Evolutionary conservation across 2,888 invertebrate species (phyloP).

Genomic region (Drosophila pullipes): DNA sequence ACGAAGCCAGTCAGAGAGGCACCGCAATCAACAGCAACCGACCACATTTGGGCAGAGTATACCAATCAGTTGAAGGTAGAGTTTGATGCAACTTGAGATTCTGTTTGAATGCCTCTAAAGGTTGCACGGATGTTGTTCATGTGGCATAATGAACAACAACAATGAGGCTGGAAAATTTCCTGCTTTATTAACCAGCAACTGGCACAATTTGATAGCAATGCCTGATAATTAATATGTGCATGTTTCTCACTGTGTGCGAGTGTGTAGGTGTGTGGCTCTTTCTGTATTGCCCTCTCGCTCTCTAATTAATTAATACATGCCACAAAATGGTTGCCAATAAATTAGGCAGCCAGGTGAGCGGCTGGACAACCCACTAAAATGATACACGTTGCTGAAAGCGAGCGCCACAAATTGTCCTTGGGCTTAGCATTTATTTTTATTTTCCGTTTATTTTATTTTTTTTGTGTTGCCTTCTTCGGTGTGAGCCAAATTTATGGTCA

Average conservation of each 20-base stretch:
- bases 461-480: not conserved
- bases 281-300: slow-evolving; percentile 33
- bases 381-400: slow-evolving; percentile 29
- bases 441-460: slow-evolving; percentile 3
- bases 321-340: slow-evolving; percentile 55
- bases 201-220: slow-evolving; percentile 39
- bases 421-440: slow-evolving; percentile 19
- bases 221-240: slow-evolving; percentile 53
- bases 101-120: slow-evolving; percentile 35
- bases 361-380: slow-evolving; percentile 26
- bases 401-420: slow-evolving; percentile 30
- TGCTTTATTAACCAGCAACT: slow-evolving; percentile 33
- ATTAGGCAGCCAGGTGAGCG: slow-evolving; percentile 60
- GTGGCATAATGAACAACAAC: slow-evolving; percentile 37
- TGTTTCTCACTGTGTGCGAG: not conserved
- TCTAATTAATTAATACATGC: slow-evolving; percentile 72
- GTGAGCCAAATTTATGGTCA: slow-evolving; percentile 62
- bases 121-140: slow-evolving; percentile 15
- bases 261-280: not conserved
- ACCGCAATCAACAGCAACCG: slow-evolving; percentile 31
- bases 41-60: slow-evolving; percentile 34
- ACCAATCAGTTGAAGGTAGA: slow-evolving; percentile 32
- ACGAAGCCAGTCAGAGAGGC: slow-evolving; percentile 6
- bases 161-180: slow-evolving; percentile 26
- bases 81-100: slow-evolving; percentile 11